Evolutionary conservation across 1,140 invertebrate genomes (phyloP), one percentile per base, ranked within the genome.

Genomic region (Leptopilina boulardi): DNA sequence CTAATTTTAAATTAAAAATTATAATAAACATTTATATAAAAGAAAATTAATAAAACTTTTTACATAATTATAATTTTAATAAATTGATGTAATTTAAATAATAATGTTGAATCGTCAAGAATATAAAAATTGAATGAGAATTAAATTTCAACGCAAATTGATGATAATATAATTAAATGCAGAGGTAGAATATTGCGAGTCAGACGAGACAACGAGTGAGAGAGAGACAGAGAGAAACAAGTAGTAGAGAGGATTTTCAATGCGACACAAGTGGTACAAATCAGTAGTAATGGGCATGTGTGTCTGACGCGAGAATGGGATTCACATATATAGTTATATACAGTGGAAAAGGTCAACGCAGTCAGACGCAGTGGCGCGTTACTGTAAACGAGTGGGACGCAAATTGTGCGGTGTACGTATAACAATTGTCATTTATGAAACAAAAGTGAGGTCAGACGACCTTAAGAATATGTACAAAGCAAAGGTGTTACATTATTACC

Each of bases 301-400:
- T 23, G 56, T 21, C 56, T 59, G 56, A 59, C 21, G 23, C 11
- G 56, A n/a, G 34, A 38, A 38, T 9, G 34, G 5, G 34, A 38
- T 38, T 8, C 6, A 15, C 59, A 26, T 13, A 66, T 76, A 70
- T 75, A 83, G 82, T 83, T 23, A 26, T 13, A 66, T 76, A 70
- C 73, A 83, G 82, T 83, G 76, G 79, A 83, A 83, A 83, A 83
- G 79, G 82, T 81, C 82, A 83, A 75, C 78, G 34, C 74, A 82
- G 81, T 82, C 77, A 82, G 77, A 80, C 81, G 77, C 15, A 47
- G 18, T 73, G 47, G 72, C 72, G 76, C 59, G 70, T 51, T 21
- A 18, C 74, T 77, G 38, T 26, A 74, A 47, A 56, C 51, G 18
- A 66, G 59, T 10, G 21, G 54, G 5, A 59, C 1, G 26, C 59